phyloP scores from a whole-genome alignment of 1,140 invertebrate species.

The Phenacoccus solenopsis region DNA sequence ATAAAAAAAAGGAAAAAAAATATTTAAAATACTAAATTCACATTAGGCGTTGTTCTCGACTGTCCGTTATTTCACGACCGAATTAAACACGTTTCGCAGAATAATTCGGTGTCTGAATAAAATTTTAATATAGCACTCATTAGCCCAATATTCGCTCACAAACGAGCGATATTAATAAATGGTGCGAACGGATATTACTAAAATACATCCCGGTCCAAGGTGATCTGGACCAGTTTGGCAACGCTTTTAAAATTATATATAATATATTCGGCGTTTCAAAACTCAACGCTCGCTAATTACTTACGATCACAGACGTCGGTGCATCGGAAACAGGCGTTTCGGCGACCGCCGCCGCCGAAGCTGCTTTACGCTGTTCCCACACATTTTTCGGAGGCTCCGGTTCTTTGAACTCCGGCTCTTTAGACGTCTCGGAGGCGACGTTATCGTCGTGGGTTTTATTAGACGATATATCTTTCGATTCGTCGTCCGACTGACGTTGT shows the following conservation, averaged over 20 bases:
- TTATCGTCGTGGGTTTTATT: neutral
- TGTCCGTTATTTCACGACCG: neutral
- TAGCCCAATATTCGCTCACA: neutral
- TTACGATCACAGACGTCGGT: neutral
- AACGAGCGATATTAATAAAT: neutral
- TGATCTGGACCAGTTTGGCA: neutral
- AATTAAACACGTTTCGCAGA: neutral
- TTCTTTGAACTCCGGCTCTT: neutral
- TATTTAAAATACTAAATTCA: too few species aligned
- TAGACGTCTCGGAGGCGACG: neutral
- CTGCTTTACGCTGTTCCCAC: neutral
- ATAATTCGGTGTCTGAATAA: neutral
- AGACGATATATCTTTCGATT: neutral
- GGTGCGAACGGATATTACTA: neutral
- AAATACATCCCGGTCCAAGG: too few species aligned
- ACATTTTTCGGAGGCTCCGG: neutral
- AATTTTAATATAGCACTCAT: neutral
- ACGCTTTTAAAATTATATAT: too few species aligned
- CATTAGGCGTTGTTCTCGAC: too few species aligned
- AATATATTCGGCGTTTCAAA: too few species aligned
- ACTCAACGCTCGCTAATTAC: too few species aligned
- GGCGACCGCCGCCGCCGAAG: neutral
- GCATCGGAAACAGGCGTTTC: neutral
- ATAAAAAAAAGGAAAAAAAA: too few species aligned
- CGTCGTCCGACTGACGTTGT: neutral